Evolutionary conservation across 2,888 invertebrate genomes (phyloP).

Genomic region (Diadegma fenestrale): DNA sequence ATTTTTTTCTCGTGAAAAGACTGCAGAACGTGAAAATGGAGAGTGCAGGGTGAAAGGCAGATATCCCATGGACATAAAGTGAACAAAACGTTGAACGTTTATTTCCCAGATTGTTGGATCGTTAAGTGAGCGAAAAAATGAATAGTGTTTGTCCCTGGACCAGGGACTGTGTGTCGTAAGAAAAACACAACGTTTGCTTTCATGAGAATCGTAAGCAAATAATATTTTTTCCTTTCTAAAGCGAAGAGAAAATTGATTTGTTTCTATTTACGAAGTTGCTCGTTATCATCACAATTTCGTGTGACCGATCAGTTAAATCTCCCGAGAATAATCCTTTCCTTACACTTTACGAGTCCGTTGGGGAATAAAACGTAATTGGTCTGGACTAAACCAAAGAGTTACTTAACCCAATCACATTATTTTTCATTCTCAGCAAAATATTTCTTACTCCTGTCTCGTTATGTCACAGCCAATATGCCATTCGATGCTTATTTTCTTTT

Average conservation of each 20-base stretch:
- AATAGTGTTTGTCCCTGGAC: conserved; percentile 2
- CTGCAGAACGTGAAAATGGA: conserved; percentile 42
- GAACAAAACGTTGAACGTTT: not conserved
- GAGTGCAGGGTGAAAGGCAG: conserved; percentile 54
- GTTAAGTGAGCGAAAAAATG: conserved; percentile 13
- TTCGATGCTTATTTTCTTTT: conserved; percentile 20
- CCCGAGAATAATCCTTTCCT: not conserved
- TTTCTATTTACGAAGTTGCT: conserved; percentile 35
- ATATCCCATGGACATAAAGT: not conserved
- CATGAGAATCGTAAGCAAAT: not conserved
- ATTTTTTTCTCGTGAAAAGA: conserved; percentile 47
- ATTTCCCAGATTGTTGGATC: conserved; percentile 21
- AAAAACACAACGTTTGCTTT: conserved; percentile 18
- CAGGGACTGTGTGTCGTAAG: not conserved
- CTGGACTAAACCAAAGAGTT: conserved; percentile 42
- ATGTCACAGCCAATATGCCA: conserved; percentile 43
- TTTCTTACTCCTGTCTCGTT: conserved; percentile 24
- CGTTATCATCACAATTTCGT: conserved; percentile 34
- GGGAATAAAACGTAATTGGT: conserved; percentile 41
- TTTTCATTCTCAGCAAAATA: conserved; percentile 1
- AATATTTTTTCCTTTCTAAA: not conserved
- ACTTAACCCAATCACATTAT: conserved; percentile 28
- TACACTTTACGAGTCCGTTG: conserved; percentile 29
- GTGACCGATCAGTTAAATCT: conserved; percentile 15
- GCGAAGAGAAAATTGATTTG: conserved; percentile 3